Conservation (phyloP, 2,797 vertebrate genomes). For the Salmo trutta region DNA sequence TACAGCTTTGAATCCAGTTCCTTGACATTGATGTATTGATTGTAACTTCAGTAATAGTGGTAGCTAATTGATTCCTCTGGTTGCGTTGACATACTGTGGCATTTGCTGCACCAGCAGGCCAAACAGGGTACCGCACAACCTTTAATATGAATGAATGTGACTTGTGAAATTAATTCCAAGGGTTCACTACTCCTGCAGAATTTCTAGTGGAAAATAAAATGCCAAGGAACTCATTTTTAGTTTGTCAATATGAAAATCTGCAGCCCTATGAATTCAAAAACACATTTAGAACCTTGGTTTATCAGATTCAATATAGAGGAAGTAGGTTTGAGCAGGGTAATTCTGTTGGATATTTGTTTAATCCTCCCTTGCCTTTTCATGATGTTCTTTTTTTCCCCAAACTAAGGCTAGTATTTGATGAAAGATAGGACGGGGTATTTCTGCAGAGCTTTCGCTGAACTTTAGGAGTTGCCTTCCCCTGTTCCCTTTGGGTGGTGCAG, state of each 20-base stretch:
- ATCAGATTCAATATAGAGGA: not conserved
- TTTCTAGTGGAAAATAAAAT: not conserved
- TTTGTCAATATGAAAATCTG: not conserved
- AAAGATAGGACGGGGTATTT: not conserved
- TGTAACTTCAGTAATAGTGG: conserved; percentile 48
- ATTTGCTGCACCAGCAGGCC: conserved; percentile 32
- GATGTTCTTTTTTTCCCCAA: not conserved
- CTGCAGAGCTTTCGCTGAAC: not conserved
- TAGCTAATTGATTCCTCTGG: conserved; percentile 41
- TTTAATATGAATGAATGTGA: conserved; percentile 29
- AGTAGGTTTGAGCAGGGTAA: not conserved
- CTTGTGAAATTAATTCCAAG: conserved; percentile 43
- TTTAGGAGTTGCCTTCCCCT: not conserved
- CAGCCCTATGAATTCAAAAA: not conserved
- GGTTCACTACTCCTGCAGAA: not conserved
- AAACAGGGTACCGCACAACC: conserved; percentile 16
- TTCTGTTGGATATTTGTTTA: not conserved
- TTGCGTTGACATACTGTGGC: conserved; percentile 39
- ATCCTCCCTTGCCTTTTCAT: not conserved
- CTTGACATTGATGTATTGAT: conserved; percentile 48
- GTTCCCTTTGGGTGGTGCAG: conserved; percentile 2
- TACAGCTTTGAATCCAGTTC: conserved; percentile 31
- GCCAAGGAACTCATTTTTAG: not conserved
- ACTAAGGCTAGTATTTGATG: not conserved
- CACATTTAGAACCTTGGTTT: not conserved